Conservation (phyloP, 2,797 vertebrate species). For the Knipowitschia caucasica region DNA sequence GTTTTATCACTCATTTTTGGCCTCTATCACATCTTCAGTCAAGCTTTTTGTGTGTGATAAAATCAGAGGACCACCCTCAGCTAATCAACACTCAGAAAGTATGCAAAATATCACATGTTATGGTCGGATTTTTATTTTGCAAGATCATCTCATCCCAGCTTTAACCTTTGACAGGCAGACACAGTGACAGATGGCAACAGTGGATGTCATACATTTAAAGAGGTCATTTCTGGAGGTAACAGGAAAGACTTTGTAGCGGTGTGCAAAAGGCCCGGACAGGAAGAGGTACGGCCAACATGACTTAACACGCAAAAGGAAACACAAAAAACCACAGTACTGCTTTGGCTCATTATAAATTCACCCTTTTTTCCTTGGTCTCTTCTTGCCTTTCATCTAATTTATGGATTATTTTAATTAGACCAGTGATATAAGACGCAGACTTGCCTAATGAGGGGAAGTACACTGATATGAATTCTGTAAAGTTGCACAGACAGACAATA, state of each 20-base stretch:
- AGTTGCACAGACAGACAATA: background rate
- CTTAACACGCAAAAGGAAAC: constrained; percentile 15
- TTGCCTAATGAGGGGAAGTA: constrained; percentile 11
- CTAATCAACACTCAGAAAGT: background rate
- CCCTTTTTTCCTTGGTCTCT: background rate
- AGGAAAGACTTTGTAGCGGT: background rate
- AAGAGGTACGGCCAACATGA: background rate
- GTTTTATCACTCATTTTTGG: too few species aligned
- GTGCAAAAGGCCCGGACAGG: background rate
- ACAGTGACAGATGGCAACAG: background rate
- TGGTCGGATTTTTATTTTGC: too few species aligned
- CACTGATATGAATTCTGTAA: background rate
- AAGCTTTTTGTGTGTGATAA: too few species aligned
- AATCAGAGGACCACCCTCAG: background rate
- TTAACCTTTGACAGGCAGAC: background rate
- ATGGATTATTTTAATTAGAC: constrained; percentile 1
- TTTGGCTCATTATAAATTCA: constrained; percentile 5
- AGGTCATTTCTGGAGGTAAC: background rate
- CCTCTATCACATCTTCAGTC: too few species aligned
- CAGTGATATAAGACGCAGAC: constrained; percentile 2
- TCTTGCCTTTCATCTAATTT: background rate
- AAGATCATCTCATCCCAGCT: constrained; percentile 3
- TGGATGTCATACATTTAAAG: background rate
- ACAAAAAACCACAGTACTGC: constrained; percentile 2
- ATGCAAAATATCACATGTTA: too few species aligned